Evolutionary conservation across 2,888 invertebrate genomes (phyloP).

Genomic region (Cheilosia pagana): DNA sequence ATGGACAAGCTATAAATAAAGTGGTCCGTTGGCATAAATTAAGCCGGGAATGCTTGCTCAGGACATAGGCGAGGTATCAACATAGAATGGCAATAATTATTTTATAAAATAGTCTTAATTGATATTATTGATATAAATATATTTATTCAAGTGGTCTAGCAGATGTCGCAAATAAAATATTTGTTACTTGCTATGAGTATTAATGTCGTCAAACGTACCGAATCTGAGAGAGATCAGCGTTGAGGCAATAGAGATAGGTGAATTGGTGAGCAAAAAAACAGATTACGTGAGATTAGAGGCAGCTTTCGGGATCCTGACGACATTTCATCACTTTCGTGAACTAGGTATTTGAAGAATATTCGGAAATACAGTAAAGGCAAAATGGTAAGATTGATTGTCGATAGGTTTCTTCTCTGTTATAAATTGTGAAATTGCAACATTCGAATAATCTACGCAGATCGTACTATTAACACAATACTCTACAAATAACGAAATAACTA

Average conservation of each 20-base stretch:
- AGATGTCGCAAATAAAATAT: constrained; percentile 54
- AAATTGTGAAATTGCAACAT: too few relatives aligned
- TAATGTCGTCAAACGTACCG: not conserved
- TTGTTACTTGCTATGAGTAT: constrained; percentile 51
- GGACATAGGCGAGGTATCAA: constrained; percentile 7
- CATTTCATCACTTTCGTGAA: too few relatives aligned
- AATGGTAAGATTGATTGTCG: too few relatives aligned
- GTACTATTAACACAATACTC: too few relatives aligned
- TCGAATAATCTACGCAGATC: too few relatives aligned
- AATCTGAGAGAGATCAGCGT: not conserved
- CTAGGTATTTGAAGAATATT: too few relatives aligned
- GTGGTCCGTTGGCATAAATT: not conserved
- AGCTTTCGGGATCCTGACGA: too few relatives aligned
- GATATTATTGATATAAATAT: constrained; percentile 31
- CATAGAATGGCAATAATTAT: constrained; percentile 71
- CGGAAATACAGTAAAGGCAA: too few relatives aligned
- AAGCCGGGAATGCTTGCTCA: not conserved
- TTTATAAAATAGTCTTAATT: constrained; percentile 44
- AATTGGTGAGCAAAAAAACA: not conserved
- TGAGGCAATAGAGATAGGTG: not conserved
- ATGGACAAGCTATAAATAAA: constrained; percentile 17
- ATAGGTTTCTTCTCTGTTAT: too few relatives aligned
- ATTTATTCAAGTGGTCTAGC: constrained; percentile 23
- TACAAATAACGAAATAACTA: too few relatives aligned
- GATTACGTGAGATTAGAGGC: too few relatives aligned